Evolutionary conservation across 2,797 vertebrate genomes (phyloP).

Genomic region (Leuciscus waleckii): DNA sequence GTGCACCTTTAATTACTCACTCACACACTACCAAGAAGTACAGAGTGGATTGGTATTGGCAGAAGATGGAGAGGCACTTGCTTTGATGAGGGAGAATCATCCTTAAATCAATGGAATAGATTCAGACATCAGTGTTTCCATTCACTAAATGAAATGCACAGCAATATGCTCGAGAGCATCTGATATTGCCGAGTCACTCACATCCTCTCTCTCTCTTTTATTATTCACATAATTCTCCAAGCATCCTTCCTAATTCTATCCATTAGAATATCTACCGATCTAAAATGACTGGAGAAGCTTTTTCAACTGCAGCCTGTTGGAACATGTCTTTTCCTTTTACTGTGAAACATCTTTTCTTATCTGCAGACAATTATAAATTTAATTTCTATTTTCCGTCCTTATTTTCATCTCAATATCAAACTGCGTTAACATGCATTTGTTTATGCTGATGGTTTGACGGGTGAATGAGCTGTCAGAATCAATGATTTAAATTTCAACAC

Average conservation of each 20-base stretch:
- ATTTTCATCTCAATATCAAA: background rate
- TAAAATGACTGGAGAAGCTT: background rate
- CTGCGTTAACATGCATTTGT: slow-evolving; percentile 14
- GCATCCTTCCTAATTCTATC: slow-evolving; percentile 11
- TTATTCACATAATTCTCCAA: slow-evolving; percentile 1
- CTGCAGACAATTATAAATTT: slow-evolving; percentile 10
- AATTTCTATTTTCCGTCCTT: background rate
- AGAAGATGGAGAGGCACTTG: slow-evolving; percentile 31
- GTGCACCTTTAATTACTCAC: slow-evolving; percentile 1
- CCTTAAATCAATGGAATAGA: slow-evolving; percentile 43
- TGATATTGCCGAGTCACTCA: slow-evolving; percentile 19
- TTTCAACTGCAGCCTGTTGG: background rate
- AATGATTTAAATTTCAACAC: slow-evolving; percentile 10
- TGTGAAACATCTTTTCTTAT: background rate
- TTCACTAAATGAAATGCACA: slow-evolving; percentile 51
- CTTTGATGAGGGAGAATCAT: slow-evolving; percentile 29
- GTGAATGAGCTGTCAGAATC: slow-evolving; percentile 36
- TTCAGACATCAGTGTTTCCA: slow-evolving; percentile 22
- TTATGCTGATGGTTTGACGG: slow-evolving; percentile 7
- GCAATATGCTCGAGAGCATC: slow-evolving; percentile 9
- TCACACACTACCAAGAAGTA: background rate
- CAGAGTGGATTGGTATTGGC: background rate
- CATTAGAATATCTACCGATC: background rate
- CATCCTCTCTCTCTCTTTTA: slow-evolving; percentile 3
- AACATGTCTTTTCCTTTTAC: background rate